Evolutionary conservation across 1,140 invertebrate genomes (phyloP).

Genomic region (Leguminivora glycinivorella): DNA sequence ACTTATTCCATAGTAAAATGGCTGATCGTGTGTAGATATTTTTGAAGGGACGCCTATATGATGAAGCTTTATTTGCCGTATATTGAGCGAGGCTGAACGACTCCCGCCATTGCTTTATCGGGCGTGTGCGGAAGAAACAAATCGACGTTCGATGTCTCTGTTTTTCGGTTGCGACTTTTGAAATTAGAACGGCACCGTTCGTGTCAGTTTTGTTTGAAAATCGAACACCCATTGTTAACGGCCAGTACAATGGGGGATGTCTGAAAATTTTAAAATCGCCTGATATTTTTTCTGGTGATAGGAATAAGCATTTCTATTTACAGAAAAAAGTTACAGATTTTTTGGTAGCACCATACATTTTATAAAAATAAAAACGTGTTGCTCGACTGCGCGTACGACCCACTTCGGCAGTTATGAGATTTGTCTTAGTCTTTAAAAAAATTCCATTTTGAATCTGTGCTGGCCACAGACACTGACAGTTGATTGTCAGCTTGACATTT

Average conservation of each 20-base stretch:
- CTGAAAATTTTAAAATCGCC: too few relatives aligned
- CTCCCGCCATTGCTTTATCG: constrained; percentile 30
- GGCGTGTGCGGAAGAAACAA: constrained; percentile 14
- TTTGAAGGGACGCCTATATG: constrained; percentile 36
- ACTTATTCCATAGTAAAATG: not conserved
- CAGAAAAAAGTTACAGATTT: too few relatives aligned
- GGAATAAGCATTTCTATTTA: too few relatives aligned
- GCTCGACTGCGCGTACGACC: too few relatives aligned
- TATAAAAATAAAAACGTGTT: too few relatives aligned
- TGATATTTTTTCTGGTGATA: too few relatives aligned
- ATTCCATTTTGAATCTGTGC: too few relatives aligned
- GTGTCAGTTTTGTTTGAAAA: not conserved
- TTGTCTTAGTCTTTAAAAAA: too few relatives aligned
- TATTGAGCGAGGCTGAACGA: constrained; percentile 63
- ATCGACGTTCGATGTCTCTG: constrained; percentile 6
- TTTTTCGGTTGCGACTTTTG: constrained; percentile 13
- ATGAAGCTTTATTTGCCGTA: constrained; percentile 71
- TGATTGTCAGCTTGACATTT: too few relatives aligned
- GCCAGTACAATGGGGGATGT: not conserved
- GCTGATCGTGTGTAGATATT: not conserved
- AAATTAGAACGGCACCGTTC: constrained; percentile 1
- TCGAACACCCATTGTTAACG: not conserved
- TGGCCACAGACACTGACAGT: too few relatives aligned
- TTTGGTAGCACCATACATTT: too few relatives aligned
- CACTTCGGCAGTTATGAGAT: too few relatives aligned